Conservation (phyloP, 2,888 invertebrate species). For the Cactoblastis cactorum region DNA sequence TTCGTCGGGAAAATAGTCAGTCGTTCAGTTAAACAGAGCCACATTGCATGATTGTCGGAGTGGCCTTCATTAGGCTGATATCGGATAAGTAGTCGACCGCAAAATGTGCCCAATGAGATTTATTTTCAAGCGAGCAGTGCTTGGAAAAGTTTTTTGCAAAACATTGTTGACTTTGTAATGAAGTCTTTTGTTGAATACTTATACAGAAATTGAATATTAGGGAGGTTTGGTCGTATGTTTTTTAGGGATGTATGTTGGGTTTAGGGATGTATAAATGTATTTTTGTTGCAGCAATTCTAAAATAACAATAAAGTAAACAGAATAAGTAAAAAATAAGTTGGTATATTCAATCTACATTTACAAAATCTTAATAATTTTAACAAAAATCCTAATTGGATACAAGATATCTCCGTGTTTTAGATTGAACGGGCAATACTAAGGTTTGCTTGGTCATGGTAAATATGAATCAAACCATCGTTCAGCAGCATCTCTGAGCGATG, state of each 20-base stretch:
- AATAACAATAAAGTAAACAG: too few relatives aligned
- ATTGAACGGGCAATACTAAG: background rate
- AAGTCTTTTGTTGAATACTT: conserved; percentile 10
- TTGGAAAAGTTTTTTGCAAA: conserved; percentile 6
- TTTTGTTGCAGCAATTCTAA: background rate
- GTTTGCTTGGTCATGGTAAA: conserved; percentile 35
- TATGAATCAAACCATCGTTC: conserved; percentile 39
- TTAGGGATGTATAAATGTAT: background rate
- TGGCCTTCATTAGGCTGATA: conserved; percentile 59
- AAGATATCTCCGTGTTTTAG: background rate
- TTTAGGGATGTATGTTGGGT: background rate
- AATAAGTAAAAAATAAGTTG: too few relatives aligned
- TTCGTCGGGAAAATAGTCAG: conserved; percentile 46
- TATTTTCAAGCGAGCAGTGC: conserved; percentile 23
- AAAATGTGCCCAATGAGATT: conserved; percentile 36
- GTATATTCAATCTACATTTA: too few relatives aligned
- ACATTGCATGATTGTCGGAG: conserved; percentile 44
- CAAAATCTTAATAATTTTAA: too few relatives aligned
- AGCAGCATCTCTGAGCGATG: conserved; percentile 49
- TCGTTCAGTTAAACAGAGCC: conserved; percentile 47
- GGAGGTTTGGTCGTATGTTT: background rate
- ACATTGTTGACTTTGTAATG: conserved; percentile 11
- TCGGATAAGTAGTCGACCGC: conserved; percentile 35
- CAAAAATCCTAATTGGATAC: too few relatives aligned
- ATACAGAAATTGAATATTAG: background rate